Conservation (phyloP, 2,797 vertebrate species). For the Macrochelys suwanniensis region DNA sequence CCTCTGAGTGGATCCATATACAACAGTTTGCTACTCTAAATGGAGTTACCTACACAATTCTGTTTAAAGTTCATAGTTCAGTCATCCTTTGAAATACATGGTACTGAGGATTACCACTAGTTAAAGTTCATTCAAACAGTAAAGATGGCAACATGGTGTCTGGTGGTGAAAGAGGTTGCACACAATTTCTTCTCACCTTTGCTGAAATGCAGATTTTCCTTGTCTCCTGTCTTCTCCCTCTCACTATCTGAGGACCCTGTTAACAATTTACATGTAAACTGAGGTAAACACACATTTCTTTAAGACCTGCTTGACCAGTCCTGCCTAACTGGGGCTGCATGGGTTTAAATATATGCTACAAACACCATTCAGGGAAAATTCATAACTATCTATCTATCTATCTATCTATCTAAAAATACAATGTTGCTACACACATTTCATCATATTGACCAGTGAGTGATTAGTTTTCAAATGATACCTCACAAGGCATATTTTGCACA, state of each 20-base stretch:
- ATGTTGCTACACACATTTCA: not conserved
- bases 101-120: not conserved
- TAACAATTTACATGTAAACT: not conserved
- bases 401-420: too few species aligned
- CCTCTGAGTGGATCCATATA: not conserved
- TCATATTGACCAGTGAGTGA: not conserved
- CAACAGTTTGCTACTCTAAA: not conserved
- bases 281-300: not conserved
- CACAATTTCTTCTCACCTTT: not conserved
- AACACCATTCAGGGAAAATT: not conserved
- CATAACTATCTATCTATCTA: not conserved
- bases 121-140: not conserved
- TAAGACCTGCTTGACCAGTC: not conserved
- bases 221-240: not conserved
- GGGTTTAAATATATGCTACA: not conserved
- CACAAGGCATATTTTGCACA: not conserved
- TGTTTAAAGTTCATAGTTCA: not conserved
- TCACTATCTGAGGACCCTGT: not conserved
- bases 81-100: not conserved
- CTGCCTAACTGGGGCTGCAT: not conserved
- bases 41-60: not conserved
- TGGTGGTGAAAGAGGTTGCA: not conserved
- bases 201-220: not conserved
- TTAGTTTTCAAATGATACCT: not conserved
- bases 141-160: not conserved